Conservation (phyloP, 2,888 invertebrate genomes). For the Diploptera punctata region DNA sequence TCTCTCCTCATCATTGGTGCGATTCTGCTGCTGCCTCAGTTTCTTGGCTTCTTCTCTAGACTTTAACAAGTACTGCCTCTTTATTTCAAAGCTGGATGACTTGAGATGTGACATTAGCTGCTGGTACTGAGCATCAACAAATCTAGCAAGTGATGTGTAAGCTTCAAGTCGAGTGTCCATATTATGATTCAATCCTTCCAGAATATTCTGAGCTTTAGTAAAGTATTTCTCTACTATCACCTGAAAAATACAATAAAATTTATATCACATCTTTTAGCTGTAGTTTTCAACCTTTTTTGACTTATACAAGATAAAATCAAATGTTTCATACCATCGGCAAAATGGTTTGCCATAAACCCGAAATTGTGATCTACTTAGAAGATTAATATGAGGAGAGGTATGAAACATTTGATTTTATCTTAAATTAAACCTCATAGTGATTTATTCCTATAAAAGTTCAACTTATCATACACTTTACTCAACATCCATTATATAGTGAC, state of each 20-base stretch:
- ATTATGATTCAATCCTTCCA: slow-evolving; percentile 50
- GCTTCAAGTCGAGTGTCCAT: slow-evolving; percentile 58
- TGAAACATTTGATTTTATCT: no score
- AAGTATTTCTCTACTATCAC: slow-evolving; percentile 2
- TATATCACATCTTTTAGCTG: no score
- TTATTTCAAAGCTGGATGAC: slow-evolving; percentile 73
- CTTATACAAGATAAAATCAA: no score
- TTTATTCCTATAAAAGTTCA: no score
- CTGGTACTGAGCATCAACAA: slow-evolving; percentile 85
- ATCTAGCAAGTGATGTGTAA: slow-evolving; percentile 78
- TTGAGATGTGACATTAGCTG: slow-evolving; percentile 74
- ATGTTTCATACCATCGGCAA: no score
- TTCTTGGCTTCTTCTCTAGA: slow-evolving; percentile 62
- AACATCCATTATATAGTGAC: no score
- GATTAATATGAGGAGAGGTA: no score
- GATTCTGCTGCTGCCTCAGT: slow-evolving; percentile 43
- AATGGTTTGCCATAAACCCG: no score
- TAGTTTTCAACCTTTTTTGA: no score
- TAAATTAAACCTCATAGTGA: no score
- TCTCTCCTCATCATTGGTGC: slow-evolving; percentile 61
- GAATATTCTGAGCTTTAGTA: slow-evolving; percentile 61
- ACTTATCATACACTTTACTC: no score
- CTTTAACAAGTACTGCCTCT: slow-evolving; percentile 71
- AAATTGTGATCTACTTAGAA: no score
- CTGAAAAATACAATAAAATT: background rate